Conservation (phyloP, 2,113 vertebrate genomes). For the Anguilla rostrata region DNA sequence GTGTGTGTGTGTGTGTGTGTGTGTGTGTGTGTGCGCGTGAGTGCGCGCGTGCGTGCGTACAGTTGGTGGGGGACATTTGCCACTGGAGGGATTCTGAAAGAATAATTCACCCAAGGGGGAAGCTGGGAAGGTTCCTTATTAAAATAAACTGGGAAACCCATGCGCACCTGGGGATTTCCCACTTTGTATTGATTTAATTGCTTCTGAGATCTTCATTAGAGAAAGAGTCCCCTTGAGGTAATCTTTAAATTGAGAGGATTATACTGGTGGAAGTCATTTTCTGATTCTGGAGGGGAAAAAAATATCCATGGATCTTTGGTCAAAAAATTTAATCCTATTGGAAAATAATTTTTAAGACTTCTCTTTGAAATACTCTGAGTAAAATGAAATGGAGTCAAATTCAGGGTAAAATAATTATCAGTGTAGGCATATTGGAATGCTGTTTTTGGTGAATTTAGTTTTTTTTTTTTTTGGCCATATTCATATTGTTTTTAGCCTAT, state of each 20-base stretch:
- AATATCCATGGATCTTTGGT: neutral
- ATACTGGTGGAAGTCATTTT: neutral
- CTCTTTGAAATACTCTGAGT: neutral
- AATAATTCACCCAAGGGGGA: neutral
- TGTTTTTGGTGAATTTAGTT: neutral
- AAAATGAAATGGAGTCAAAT: neutral
- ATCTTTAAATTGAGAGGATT: constrained; percentile 3
- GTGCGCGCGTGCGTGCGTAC: no score
- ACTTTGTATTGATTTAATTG: constrained; percentile 7
- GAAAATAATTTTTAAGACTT: neutral
- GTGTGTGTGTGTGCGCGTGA: neutral
- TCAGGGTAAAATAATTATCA: neutral
- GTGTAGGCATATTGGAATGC: neutral
- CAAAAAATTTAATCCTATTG: neutral
- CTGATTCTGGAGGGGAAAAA: neutral
- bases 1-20: neutral
- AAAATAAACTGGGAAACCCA: neutral
- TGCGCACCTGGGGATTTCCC: neutral
- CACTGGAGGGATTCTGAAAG: no score
- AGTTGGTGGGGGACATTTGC: no score
- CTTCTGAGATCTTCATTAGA: neutral
- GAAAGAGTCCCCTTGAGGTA: neutral
- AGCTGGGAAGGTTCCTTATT: neutral
- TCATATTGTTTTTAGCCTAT: no score
- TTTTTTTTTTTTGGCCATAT: neutral